These are phyloP conservation scores for Disparrhopalites patrizii DNA, from an alignment of 2,888 invertebrate genomes.

Conservation along the genomic window DNA sequence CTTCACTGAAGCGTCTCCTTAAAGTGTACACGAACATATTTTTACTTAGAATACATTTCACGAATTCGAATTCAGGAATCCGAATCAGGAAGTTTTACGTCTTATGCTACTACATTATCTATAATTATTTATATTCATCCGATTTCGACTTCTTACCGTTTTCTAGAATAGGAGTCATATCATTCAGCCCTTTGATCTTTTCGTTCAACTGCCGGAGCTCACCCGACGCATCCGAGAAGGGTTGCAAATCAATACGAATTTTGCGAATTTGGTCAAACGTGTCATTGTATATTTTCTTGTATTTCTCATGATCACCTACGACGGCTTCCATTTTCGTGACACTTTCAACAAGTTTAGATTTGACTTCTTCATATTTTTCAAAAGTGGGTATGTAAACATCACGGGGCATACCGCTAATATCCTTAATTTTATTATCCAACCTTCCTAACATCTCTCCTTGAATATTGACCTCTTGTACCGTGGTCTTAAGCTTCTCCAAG, in stretches of 20 bases:
- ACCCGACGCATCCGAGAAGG: constrained; percentile 81
- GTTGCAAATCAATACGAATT: constrained; percentile 74
- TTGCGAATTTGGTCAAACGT: constrained; percentile 81
- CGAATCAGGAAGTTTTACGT: no score
- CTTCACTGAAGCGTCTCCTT: constrained; percentile 16
- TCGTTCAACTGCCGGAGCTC: constrained; percentile 62
- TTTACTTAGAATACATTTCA: no score
- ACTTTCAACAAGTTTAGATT: constrained; percentile 52
- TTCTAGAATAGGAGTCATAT: constrained; percentile 59
- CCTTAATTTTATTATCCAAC: constrained; percentile 67
- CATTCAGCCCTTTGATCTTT: constrained; percentile 11
- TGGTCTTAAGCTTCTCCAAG: constrained; percentile 77
- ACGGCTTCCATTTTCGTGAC: constrained; percentile 63
- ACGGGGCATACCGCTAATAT: constrained; percentile 62
- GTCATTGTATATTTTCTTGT: constrained; percentile 74
- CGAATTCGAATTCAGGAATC: no score
- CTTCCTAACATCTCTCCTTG: constrained; percentile 75
- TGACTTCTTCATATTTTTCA: constrained; percentile 66
- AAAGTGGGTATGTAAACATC: constrained; percentile 65
- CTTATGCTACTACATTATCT: no score
- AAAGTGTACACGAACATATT: background rate
- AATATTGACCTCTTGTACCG: constrained; percentile 74
- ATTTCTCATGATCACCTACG: constrained; percentile 81
- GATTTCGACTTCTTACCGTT: constrained; percentile 55
- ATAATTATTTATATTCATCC: background rate